Base-by-base conservation (phyloP, 1,140 invertebrate species). In the Drosophila parabipectinata region DNA sequence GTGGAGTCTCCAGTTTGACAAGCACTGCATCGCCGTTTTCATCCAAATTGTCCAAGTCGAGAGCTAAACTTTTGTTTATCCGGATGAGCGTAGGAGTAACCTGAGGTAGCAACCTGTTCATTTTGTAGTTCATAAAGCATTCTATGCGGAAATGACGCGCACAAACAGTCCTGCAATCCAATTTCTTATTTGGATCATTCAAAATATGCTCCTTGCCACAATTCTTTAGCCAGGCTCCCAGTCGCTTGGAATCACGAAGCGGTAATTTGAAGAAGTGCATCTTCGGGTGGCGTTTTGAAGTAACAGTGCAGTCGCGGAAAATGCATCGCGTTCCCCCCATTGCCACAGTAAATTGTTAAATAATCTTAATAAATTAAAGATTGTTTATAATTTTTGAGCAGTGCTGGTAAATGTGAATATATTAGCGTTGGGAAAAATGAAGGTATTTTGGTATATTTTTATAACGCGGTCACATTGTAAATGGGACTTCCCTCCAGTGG, bases 311-410 rank as follows among this genome's bases (percentile, higher is more conserved):
- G 54, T 91, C 88, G 48, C 91, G 92, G 50, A 93, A 93, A 32
- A 79, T 73, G 66, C 93, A 93, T n/a, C 92, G 88, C 67, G 92
- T 93, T 6, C 93, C 93, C n/a, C 92, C 93, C 93, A 93, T 93
- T 15, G 24, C n/a, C n/a, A 0, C 4, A 4, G 12, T 12, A 1
- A 12, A 12, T 12, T 37, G 0, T 12, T 7, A 26, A 48, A 53
- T 45, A 61, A 39, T 12, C 3, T 10, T 12, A 37, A n/a, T 12
- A 0, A 0, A 2, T 4, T 1, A 3, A 32, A 32, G 10, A 37
- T 37, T 37, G 3, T 37, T 37, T 37, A 37, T 12, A 37, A 12
- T 37, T 37, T 37, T 9, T 12, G 3, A 37, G 2, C 34, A 37
- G 34, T 37, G 34, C 10, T 37, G 34, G 0, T 0, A 37, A 37